Percentiles rank a stretch among this genome's conserved stretches.
phyloP scores from a whole-genome alignment of 2,888 invertebrate genomes.

The Brachyptera risi region DNA sequence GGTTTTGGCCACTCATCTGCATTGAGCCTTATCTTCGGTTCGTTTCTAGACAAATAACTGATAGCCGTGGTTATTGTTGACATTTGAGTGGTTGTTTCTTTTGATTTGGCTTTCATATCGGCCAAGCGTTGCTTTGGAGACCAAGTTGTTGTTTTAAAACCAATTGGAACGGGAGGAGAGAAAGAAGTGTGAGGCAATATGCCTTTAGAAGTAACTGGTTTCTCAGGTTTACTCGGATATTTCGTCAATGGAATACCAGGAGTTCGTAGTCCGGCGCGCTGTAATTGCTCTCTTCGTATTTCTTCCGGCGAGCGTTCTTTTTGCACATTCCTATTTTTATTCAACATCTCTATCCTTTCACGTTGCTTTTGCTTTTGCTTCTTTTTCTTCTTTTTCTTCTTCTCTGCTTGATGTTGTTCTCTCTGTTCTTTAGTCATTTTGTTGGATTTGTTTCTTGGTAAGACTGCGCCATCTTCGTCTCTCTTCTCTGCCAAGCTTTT shows the following conservation, averaged over 20 bases:
- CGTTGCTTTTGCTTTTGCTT: slow-evolving; percentile 18
- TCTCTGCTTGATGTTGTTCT: slow-evolving; percentile 23
- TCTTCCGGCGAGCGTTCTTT: neutral
- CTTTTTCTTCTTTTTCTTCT: slow-evolving; percentile 29
- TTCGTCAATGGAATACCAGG: slow-evolving; percentile 6
- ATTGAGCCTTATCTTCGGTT: neutral
- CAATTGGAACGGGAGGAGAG: neutral
- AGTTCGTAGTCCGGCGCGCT: slow-evolving; percentile 24
- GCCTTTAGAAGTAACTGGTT: neutral
- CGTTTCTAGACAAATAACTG: slow-evolving; percentile 11
- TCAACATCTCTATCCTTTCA: neutral
- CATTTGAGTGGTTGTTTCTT: neutral
- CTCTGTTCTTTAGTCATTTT: slow-evolving; percentile 18
- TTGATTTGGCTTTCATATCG: neutral
- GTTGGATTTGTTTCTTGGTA: slow-evolving; percentile 9
- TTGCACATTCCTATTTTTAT: neutral
- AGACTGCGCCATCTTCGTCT: slow-evolving; percentile 3
- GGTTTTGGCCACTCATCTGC: neutral
- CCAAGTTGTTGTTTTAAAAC: neutral
- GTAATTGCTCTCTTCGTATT: slow-evolving; percentile 9
- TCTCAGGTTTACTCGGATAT: neutral
- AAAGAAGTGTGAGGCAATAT: neutral
- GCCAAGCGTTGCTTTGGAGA: slow-evolving; percentile 1
- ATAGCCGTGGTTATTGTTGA: slow-evolving; percentile 20
- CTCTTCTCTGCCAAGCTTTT: slow-evolving; percentile 7